Percentiles rank a stretch among this genome's conserved stretches.
Conservation (phyloP, 1,140 invertebrate genomes). For the Neuroterus valhalla region DNA sequence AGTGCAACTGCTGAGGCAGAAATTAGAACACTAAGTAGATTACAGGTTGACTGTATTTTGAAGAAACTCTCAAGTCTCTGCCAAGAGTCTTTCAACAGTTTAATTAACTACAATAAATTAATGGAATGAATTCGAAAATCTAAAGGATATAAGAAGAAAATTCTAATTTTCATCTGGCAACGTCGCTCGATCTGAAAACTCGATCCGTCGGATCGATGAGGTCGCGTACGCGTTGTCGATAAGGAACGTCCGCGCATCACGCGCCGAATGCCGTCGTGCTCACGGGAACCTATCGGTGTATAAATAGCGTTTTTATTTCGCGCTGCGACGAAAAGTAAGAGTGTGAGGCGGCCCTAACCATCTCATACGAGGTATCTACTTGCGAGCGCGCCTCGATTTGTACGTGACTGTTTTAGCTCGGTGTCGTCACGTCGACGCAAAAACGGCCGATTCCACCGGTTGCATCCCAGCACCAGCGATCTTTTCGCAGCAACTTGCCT, state of each 20-base stretch:
- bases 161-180: not conserved
- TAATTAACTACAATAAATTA: not conserved
- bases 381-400: conserved; percentile 10
- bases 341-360: not conserved
- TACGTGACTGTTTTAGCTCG: not conserved
- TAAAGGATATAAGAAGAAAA: not conserved
- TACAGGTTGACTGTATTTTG: too few species aligned
- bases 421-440: not conserved
- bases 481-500: not conserved
- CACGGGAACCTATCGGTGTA: conserved; percentile 5
- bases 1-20: too few species aligned
- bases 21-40: too few species aligned
- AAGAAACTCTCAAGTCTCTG: too few species aligned
- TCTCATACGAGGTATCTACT: not conserved
- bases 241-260: conserved; percentile 1
- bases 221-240: not conserved
- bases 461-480: not conserved
- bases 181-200: not conserved
- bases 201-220: not conserved
- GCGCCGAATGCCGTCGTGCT: not conserved
- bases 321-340: conserved; percentile 4
- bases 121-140: not conserved
- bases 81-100: not conserved
- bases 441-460: not conserved
- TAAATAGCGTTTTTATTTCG: conserved; percentile 15